phyloP scores from a whole-genome alignment of 2,888 invertebrate genomes.

The Nephrotoma flavescens region DNA sequence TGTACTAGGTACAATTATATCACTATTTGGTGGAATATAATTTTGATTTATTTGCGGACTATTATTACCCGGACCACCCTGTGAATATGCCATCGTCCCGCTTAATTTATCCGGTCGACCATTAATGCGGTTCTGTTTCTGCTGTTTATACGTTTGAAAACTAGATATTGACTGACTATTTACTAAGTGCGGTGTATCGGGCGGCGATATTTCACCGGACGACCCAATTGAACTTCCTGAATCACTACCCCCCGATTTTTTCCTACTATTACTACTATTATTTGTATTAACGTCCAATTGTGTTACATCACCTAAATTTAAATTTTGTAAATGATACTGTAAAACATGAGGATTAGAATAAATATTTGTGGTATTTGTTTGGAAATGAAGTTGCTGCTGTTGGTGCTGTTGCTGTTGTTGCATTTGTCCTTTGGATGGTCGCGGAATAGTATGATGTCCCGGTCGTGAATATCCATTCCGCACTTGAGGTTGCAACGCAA shows the following conservation, averaged over 20 bases:
- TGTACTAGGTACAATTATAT: background rate
- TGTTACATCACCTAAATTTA: background rate
- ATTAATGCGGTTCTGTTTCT: slow-evolving; percentile 23
- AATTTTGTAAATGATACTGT: slow-evolving; percentile 22
- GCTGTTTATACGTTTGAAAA: slow-evolving; percentile 16
- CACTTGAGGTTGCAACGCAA: slow-evolving; percentile 21
- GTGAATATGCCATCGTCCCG: slow-evolving; percentile 7
- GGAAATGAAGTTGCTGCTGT: slow-evolving; percentile 22
- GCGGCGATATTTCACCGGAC: slow-evolving; percentile 29
- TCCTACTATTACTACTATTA: background rate
- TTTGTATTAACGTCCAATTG: background rate
- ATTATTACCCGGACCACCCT: background rate
- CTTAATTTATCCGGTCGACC: slow-evolving; percentile 22
- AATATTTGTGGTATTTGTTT: slow-evolving; percentile 15
- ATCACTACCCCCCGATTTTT: slow-evolving; percentile 22
- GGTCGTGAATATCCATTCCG: slow-evolving; percentile 28
- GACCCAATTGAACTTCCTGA: slow-evolving; percentile 32
- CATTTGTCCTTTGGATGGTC: slow-evolving; percentile 22
- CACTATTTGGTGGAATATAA: background rate
- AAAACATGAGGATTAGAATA: slow-evolving; percentile 2
- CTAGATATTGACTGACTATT: slow-evolving; percentile 13
- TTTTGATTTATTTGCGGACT: slow-evolving; percentile 8
- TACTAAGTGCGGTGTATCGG: slow-evolving; percentile 28
- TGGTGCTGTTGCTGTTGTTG: slow-evolving; percentile 19
- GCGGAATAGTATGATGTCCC: slow-evolving; percentile 22